Conservation (phyloP, 2,797 vertebrate genomes). For the Pseudochaenichthys georgianus region DNA sequence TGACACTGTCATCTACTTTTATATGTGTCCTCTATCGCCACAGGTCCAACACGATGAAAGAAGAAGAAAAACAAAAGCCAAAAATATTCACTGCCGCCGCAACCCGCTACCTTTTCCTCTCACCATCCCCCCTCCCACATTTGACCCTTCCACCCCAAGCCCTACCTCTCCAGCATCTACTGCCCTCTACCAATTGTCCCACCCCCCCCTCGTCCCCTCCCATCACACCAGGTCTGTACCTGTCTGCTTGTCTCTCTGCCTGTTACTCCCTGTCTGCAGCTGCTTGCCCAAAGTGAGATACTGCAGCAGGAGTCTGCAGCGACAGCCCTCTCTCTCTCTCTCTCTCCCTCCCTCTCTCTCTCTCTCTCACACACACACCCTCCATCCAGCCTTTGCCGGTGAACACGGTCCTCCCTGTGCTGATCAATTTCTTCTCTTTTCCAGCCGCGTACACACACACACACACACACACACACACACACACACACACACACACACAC, state of each 20-base stretch:
- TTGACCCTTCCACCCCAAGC: conserved; percentile 75
- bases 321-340: conserved; percentile 77
- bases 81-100: conserved; percentile 75
- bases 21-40: conserved; percentile 75
- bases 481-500: no score
- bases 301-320: conserved; percentile 84
- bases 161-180: conserved; percentile 68
- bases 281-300: conserved; percentile 84
- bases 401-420: conserved; percentile 81
- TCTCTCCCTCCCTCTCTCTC: conserved; percentile 57
- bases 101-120: conserved; percentile 29
- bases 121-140: conserved; percentile 71
- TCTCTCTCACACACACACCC: conserved; percentile 61
- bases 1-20: conserved; percentile 70
- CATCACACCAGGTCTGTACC: conserved; percentile 75
- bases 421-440: conserved; percentile 86
- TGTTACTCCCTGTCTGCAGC: conserved; percentile 80
- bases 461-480: no score
- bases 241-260: conserved; percentile 78
- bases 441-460: conserved; percentile 45
- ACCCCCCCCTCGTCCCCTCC: conserved; percentile 54
- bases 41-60: conserved; percentile 70
- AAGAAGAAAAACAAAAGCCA: conserved; percentile 79
- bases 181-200: conserved; percentile 74
- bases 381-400: conserved; percentile 77